Percentiles rank a stretch among this genome's conserved stretches.
phyloP scores from a whole-genome alignment of 1,140 invertebrate species.

The Pseudomyrmex concolor region DNA sequence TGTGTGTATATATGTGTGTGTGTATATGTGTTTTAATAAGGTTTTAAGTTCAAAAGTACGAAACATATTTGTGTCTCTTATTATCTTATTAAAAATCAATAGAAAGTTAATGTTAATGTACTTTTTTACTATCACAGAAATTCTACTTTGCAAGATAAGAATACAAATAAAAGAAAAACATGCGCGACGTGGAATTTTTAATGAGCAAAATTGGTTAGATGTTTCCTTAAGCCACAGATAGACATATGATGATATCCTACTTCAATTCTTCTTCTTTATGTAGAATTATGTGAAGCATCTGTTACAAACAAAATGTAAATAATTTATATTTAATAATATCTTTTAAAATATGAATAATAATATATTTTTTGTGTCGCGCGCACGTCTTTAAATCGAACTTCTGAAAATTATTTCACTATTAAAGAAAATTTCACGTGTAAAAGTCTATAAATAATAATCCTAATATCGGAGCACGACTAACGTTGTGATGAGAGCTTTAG shows the following conservation, averaged over 20 bases:
- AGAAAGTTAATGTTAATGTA: too few species aligned
- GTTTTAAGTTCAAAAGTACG: too few species aligned
- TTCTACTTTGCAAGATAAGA: neutral
- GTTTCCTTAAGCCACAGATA: neutral
- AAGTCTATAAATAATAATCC: neutral
- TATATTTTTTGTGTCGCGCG: too few species aligned
- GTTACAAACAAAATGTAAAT: constrained; percentile 4
- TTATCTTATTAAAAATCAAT: too few species aligned
- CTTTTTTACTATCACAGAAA: neutral
- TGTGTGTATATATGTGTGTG: too few species aligned
- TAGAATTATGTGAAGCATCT: constrained; percentile 10
- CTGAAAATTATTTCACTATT: neutral
- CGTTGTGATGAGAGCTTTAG: neutral
- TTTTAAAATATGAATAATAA: too few species aligned
- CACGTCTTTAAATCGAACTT: neutral
- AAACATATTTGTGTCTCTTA: too few species aligned
- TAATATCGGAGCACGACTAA: neutral
- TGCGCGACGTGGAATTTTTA: neutral
- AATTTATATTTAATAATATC: neutral
- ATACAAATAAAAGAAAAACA: constrained; percentile 3
- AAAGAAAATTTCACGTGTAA: neutral
- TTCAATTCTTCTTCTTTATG: neutral
- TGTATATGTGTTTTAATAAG: too few species aligned
- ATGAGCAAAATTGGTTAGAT: neutral
- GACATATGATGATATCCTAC: neutral